Conservation (phyloP, 2,113 vertebrate genomes). For the Thunnus maccoyii region DNA sequence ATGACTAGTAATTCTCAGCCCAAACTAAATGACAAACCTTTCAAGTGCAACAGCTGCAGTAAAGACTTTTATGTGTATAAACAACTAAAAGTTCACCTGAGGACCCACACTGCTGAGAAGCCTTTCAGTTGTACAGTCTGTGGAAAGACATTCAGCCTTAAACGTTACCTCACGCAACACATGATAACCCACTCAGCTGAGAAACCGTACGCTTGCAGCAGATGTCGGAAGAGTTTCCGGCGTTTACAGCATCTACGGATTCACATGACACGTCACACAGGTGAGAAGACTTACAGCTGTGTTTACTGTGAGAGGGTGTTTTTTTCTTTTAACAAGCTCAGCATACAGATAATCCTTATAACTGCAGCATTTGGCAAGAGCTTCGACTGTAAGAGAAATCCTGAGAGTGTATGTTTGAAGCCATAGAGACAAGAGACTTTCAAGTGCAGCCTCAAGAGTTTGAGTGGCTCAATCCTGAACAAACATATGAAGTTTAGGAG, state of each 20-base stretch:
- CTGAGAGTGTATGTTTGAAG: too few species aligned
- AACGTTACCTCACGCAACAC: slow-evolving; percentile 19
- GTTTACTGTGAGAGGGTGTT: too few species aligned
- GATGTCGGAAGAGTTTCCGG: slow-evolving; percentile 9
- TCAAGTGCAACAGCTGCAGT: neutral
- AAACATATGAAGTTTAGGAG: too few species aligned
- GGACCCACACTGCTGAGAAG: neutral
- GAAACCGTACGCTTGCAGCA: slow-evolving; percentile 7
- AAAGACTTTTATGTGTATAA: neutral
- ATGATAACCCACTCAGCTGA: slow-evolving; percentile 8
- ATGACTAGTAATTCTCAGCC: neutral
- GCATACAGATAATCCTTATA: too few species aligned
- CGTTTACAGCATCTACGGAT: neutral
- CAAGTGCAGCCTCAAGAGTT: too few species aligned
- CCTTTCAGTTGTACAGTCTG: slow-evolving; percentile 3
- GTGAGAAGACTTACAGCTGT: slow-evolving; percentile 5
- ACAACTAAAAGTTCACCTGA: neutral
- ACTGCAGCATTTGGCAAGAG: too few species aligned
- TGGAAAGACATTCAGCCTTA: slow-evolving; percentile 10
- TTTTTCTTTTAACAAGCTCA: too few species aligned
- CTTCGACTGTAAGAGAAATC: too few species aligned
- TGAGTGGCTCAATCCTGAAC: too few species aligned
- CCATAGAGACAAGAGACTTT: too few species aligned
- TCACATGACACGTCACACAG: neutral
- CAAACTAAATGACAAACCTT: neutral